Evolutionary conservation across 2,888 invertebrate species (phyloP).

Genomic region (Tetranychus piercei): DNA sequence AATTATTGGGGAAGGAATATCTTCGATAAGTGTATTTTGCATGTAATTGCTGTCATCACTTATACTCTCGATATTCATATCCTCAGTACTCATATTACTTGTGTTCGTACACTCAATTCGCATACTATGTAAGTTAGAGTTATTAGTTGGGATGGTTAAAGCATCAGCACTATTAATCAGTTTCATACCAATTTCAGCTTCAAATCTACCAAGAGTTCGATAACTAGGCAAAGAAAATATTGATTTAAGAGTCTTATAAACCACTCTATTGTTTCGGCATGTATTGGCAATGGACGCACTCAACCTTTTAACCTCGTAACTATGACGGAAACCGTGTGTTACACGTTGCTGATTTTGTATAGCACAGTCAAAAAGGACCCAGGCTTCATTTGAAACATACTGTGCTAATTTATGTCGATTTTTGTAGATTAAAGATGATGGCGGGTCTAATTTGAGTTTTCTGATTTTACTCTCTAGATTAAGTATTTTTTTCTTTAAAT

Average conservation of each 20-base stretch:
- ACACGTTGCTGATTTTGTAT: neutral
- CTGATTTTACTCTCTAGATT: neutral
- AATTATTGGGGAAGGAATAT: too few relatives aligned
- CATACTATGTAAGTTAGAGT: neutral
- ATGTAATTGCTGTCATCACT: too few relatives aligned
- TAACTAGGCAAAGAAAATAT: neutral
- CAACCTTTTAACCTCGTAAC: neutral
- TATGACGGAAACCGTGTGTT: neutral
- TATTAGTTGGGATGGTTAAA: neutral
- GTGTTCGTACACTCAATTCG: too few relatives aligned
- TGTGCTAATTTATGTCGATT: neutral
- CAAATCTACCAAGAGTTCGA: neutral
- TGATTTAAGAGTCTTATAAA: neutral
- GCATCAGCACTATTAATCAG: neutral
- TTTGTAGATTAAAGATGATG: neutral
- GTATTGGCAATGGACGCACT: neutral
- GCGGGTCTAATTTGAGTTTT: neutral
- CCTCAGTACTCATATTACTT: too few relatives aligned
- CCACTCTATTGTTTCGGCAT: neutral
- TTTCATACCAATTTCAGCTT: neutral
- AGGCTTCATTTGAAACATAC: neutral
- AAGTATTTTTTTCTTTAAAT: neutral
- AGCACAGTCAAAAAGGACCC: neutral
- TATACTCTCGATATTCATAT: too few relatives aligned
- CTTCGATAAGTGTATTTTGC: too few relatives aligned